Conservation (phyloP, 2,888 invertebrate species). For the Stenurella melanura region DNA sequence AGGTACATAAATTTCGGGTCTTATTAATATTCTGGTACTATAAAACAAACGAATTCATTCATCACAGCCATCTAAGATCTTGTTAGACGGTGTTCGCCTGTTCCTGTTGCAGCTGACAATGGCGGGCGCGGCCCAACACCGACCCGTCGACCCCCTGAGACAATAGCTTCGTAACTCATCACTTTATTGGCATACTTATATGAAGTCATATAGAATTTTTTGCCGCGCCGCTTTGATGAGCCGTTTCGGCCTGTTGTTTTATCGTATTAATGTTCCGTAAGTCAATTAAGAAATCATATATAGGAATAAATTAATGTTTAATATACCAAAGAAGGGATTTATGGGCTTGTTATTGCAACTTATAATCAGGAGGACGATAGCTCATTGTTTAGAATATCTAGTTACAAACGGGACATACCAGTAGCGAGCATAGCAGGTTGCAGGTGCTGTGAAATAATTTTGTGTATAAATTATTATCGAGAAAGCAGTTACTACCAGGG, state of each 20-base stretch:
- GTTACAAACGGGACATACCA: too few species aligned
- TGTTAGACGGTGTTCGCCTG: conserved; percentile 48
- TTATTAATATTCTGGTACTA: conserved; percentile 29
- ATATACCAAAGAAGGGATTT: not conserved
- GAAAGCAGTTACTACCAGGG: too few species aligned
- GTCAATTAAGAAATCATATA: not conserved
- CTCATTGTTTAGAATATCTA: too few species aligned
- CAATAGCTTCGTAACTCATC: conserved; percentile 51
- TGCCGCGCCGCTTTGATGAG: not conserved
- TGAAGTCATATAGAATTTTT: conserved; percentile 28
- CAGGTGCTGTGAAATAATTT: too few species aligned
- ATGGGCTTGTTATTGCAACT: too few species aligned
- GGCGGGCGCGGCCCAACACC: conserved; percentile 50
- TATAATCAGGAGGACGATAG: too few species aligned
- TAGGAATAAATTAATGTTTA: not conserved
- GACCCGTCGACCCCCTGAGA: conserved; percentile 48
- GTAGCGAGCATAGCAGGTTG: too few species aligned
- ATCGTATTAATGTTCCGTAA: not conserved
- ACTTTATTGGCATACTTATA: conserved; percentile 45
- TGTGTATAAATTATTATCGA: too few species aligned
- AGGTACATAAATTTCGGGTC: conserved; percentile 23
- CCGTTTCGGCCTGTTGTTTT: not conserved
- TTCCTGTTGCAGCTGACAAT: conserved; percentile 49
- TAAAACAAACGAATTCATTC: conserved; percentile 48
- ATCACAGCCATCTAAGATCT: conserved; percentile 46